A percentile compares a stretch with the other conserved stretches of the same genome.
Evolutionary conservation across 2,113 vertebrate species (phyloP).

Genomic region (Platycercus adscitus): DNA sequence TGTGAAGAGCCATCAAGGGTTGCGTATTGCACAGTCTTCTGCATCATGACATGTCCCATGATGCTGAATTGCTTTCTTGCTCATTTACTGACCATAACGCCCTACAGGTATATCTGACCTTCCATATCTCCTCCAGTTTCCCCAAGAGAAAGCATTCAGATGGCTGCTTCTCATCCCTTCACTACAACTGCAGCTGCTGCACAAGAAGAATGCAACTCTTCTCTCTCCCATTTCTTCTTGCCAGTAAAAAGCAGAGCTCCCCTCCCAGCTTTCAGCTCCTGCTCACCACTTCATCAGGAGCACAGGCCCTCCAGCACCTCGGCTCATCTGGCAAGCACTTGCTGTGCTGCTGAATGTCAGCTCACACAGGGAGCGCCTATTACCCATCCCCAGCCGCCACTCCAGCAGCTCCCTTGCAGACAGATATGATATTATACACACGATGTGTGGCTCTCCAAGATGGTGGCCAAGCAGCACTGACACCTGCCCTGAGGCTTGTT

Average conservation of each 20-base stretch:
- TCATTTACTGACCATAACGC: not conserved
- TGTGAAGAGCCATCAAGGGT: not conserved
- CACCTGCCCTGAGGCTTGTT: not conserved
- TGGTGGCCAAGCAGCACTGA: not conserved
- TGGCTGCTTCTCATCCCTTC: not conserved
- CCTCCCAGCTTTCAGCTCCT: not conserved
- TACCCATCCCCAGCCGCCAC: not conserved
- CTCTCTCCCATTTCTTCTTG: not conserved
- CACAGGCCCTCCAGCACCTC: not conserved
- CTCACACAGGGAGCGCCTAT: not conserved
- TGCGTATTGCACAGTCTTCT: not conserved
- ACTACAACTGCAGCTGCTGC: not conserved
- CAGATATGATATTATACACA: not conserved
- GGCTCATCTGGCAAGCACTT: not conserved
- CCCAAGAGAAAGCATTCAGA: not conserved
- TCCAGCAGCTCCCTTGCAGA: not conserved
- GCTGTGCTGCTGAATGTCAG: not conserved
- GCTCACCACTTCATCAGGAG: not conserved
- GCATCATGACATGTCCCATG: accelerated
- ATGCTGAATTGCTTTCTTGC: not conserved
- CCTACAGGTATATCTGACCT: not conserved
- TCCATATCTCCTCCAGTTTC: not conserved
- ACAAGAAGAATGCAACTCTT: not conserved
- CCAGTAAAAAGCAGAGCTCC: not conserved
- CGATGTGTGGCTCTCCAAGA: not conserved